Base-by-base conservation (phyloP, 2,113 vertebrate genomes). In the Mola mola region DNA sequence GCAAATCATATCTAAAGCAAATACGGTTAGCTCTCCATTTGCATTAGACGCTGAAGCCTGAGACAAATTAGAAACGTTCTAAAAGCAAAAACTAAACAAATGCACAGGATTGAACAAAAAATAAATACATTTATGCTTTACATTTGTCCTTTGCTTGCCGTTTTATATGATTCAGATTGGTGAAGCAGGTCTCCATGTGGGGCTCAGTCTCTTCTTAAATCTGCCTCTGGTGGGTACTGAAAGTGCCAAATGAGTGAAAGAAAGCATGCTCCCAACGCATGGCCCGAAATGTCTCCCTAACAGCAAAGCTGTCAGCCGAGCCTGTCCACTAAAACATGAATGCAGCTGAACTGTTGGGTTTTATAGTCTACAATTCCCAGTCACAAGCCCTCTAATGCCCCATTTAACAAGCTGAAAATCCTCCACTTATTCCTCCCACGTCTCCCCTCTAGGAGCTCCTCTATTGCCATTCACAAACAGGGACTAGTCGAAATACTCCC, bases 391-490 rank as follows among this genome's bases (percentile, higher is more conserved):
- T 86, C 83, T 90, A 90, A 90, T 88, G 84, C 86, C 72, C 80
- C 66, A 61, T 90, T 90, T 91, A 90, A 90, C 87, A 89, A 87
- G 83, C 84, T 85, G 87, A 89, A 90, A 90, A 90, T 91, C 89
- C 89, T 81, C 72, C 62, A 79, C 81, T 85, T 83, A 88, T 86
- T 87, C 67, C 56, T 59, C 36, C 60, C 67, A 56, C 71, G 38
- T 81, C 70, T 84, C 82, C 72, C 69, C n/a, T 86, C 79, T 78
- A 82, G 80, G 65, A 82, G 73, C 74, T 66, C 68, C 55, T 74
- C 76, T 31, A 66, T 81, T 77, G 70, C 81, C 71, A 75, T 85
- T 78, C 80, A 78, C 80, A 87, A 85, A 89, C 80, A 83, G 74
- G 79, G 68, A 24, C 38, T 20, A 43, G 17, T 46, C 66, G 60